Conservation (phyloP, 2,113 vertebrate species). For the Procapra przewalskii region DNA sequence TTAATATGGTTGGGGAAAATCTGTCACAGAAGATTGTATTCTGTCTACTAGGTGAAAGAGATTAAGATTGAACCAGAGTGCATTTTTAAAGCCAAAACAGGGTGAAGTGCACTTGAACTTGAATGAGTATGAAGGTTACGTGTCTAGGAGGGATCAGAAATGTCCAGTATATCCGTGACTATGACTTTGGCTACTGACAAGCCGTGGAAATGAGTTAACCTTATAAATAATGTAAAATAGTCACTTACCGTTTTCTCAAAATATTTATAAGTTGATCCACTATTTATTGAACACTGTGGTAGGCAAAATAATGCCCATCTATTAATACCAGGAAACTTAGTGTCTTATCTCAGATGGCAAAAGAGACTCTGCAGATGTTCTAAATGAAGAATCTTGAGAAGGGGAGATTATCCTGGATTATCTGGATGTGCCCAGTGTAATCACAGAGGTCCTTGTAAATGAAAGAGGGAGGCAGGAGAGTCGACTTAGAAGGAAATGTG, state of each 20-base stretch:
- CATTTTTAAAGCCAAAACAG: not conserved
- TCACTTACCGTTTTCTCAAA: not conserved
- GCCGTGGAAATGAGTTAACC: not conserved
- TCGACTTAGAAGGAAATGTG: not conserved
- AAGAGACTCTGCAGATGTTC: not conserved
- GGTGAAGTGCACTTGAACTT: not conserved
- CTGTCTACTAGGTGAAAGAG: not conserved
- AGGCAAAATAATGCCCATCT: not conserved
- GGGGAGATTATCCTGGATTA: not conserved
- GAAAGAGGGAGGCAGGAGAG: not conserved
- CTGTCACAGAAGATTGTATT: not conserved
- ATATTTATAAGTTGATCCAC: not conserved
- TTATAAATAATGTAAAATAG: not conserved
- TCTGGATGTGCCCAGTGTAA: not conserved
- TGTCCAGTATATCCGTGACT: not conserved
- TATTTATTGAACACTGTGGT: not conserved
- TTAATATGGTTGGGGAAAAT: constrained; percentile 21
- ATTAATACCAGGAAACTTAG: not conserved
- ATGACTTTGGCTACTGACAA: not conserved
- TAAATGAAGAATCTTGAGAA: not conserved
- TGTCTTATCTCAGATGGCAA: not conserved
- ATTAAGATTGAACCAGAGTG: not conserved
- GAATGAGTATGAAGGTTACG: not conserved
- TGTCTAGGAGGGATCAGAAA: not conserved
- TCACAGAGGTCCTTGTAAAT: not conserved